Evolutionary conservation across 2,888 invertebrate species (phyloP), one percentile per base, ranked within the genome.

Genomic region (Lumbricus terrestris): DNA sequence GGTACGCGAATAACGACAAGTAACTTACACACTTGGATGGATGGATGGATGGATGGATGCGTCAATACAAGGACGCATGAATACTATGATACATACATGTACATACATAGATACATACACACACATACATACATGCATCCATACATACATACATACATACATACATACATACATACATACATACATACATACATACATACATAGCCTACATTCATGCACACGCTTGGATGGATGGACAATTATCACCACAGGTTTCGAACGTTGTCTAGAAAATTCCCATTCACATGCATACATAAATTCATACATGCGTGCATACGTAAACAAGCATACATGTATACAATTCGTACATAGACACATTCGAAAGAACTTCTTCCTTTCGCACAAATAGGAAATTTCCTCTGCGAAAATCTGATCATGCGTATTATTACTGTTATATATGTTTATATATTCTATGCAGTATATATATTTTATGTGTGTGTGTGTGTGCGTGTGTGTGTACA

Each of bases 101-200:
- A 82, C 35, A 90, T 35, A 89, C 35, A 90, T 34, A 89, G 33
- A 90, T 47, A 89, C 38, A 89, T 34, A 89, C 38, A 90, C 47
- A 47, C 42, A 90, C 88, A 89, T 42, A 88, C 69, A 89, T 47
- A 90, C 69, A 89, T 47, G 82, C 69, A 88, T 83, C 85, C 88
- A 90, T 42, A 83, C 69, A 90, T 88, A 54, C 82, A 89, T 88
- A 89, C 40, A 90, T 40, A 89, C 88, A 90, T 40, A 89, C 88
- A 89, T 33, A 54, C 89, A 90, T 40, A 85, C 88, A 42, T 40
- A 88, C 85, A 89, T 82, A 89, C 47, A 89, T 54, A 35, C 69
- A 89, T 54, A 20, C 69, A 69, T 54, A 69, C 82, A 89, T 38
- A 82, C 82, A 89, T 38, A 38, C 38, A 89, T 82, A 82, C 82